Evolutionary conservation across 1,140 invertebrate species (phyloP), one percentile per base, ranked within the genome.

Genomic region (Drosophila repleta): DNA sequence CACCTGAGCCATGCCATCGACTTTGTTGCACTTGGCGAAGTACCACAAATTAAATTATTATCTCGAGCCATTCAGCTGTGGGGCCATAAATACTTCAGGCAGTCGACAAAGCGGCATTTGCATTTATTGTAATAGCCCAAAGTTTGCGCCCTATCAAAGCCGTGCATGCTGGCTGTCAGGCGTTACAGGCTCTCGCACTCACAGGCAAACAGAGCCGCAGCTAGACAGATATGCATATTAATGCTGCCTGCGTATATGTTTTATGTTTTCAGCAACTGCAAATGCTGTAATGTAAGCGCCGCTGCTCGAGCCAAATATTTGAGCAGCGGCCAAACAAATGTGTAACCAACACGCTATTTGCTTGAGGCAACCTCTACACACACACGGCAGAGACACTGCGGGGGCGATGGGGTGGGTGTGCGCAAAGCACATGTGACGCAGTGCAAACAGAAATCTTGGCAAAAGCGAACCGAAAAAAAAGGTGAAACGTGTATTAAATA

Each of bases 401-500:
- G 3, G 32, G 1, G n/a, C 10, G 4, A 1, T 11, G 46, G 18
- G 39, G 32, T 21, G n/a, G 29, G 32, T 35, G 13, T 15, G 26
- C n/a, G 60, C 46, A 49, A 64, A 52, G 66, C 83, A 76, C 63
- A 79, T 79, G 83, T 73, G 75, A 49, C 67, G 43, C 73, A 71
- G 79, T 76, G 83, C 76, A 88, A 88, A 88, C 88, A 88, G 82
- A 88, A 88, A 79, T 88, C 79, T 88, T 88, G 76, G 68, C 73
- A 79, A 45, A 29, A 29, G 20, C 35, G 35, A 32, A 10, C 29
- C 43, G 18, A 10, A 48, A 53, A 53, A 79, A 81, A 87, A 87
- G 83, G 83, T 88, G 69, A 88, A 88, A 88, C 83, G 83, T 88
- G 83, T 88, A 89, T 88, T 88, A 88, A 88, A 88, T 88, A 88